A percentile compares a stretch with the other conserved stretches of the same genome.
These are phyloP conservation scores for Radopholus similis DNA, from an alignment of 1,140 invertebrate genomes.

Conservation along the genomic window DNA sequence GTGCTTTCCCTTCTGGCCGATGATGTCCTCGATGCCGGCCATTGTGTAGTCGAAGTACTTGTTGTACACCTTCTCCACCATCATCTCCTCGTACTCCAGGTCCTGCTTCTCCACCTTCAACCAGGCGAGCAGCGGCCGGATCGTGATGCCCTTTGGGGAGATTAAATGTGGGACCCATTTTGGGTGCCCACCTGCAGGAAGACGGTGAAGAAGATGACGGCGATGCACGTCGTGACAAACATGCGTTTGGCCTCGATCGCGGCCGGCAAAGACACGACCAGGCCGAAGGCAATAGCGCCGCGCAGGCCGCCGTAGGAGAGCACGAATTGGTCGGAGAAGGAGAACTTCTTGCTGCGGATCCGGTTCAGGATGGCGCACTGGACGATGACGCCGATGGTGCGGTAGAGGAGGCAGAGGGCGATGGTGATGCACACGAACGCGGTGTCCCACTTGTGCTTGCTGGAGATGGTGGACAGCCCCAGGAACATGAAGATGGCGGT, in stretches of 20 bases:
- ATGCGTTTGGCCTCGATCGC: constrained; percentile 61
- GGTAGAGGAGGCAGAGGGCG: constrained; percentile 85
- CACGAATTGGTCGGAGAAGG: constrained; percentile 64
- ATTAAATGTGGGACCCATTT: constrained; percentile 1
- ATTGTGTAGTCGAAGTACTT: constrained; percentile 49
- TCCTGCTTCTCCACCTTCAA: constrained; percentile 62
- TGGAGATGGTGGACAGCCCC: constrained; percentile 80
- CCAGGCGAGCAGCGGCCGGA: constrained; percentile 63
- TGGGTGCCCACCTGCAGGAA: constrained; percentile 61
- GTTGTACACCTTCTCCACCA: constrained; percentile 44
- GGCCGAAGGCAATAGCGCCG: constrained; percentile 45
- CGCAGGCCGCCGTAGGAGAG: constrained; percentile 43
- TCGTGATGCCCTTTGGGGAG: constrained; percentile 61
- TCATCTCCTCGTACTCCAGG: constrained; percentile 36
- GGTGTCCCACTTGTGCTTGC: constrained; percentile 74
- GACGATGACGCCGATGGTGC: constrained; percentile 68
- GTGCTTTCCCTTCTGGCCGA: constrained; percentile 32
- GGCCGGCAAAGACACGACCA: constrained; percentile 61
- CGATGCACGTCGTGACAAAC: constrained; percentile 62
- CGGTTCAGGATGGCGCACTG: constrained; percentile 54
- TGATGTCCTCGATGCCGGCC: constrained; percentile 46
- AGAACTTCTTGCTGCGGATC: constrained; percentile 59
- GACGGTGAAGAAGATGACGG: constrained; percentile 66
- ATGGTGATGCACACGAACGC: constrained; percentile 89
- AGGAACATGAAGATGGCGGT: constrained; percentile 99